These are phyloP conservation scores for Heliothis virescens DNA, from an alignment of 1,140 invertebrate species.

Conservation along the genomic window DNA sequence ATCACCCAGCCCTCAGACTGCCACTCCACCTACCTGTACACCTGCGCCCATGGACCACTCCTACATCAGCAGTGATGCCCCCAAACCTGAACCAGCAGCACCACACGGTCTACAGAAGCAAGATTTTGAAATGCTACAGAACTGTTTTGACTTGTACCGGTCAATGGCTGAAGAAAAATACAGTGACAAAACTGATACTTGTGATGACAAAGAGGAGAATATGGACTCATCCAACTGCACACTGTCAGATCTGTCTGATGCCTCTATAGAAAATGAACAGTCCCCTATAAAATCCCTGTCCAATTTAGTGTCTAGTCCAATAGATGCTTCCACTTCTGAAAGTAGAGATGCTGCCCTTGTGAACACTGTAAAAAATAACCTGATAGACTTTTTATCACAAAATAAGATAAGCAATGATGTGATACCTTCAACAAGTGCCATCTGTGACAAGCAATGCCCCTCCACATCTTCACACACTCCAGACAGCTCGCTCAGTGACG, in stretches of 20 bases:
- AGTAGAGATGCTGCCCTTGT: constrained; percentile 66
- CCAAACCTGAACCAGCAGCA: constrained; percentile 60
- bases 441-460: constrained; percentile 68
- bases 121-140: constrained; percentile 86
- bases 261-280: constrained; percentile 83
- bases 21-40: constrained; percentile 53
- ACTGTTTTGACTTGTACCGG: constrained; percentile 84
- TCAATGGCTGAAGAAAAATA: constrained; percentile 82
- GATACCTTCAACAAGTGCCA: constrained; percentile 71
- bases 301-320: constrained; percentile 88
- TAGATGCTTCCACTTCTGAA: constrained; percentile 77
- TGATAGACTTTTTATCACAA: constrained; percentile 79
- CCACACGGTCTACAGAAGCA: constrained; percentile 81
- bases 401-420: constrained; percentile 73
- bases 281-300: constrained; percentile 88
- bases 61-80: constrained; percentile 47
- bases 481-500: constrained; percentile 79
- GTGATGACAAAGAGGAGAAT: constrained; percentile 62
- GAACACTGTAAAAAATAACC: constrained; percentile 78
- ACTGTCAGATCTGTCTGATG: constrained; percentile 73
- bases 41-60: constrained; percentile 41
- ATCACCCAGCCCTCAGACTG: constrained; percentile 69
- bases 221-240: constrained; percentile 73
- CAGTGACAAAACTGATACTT: constrained; percentile 68
- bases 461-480: constrained; percentile 73